Conservation (phyloP, 92 coral and sea anemone genomes). For the Heteractis magnifica region DNA sequence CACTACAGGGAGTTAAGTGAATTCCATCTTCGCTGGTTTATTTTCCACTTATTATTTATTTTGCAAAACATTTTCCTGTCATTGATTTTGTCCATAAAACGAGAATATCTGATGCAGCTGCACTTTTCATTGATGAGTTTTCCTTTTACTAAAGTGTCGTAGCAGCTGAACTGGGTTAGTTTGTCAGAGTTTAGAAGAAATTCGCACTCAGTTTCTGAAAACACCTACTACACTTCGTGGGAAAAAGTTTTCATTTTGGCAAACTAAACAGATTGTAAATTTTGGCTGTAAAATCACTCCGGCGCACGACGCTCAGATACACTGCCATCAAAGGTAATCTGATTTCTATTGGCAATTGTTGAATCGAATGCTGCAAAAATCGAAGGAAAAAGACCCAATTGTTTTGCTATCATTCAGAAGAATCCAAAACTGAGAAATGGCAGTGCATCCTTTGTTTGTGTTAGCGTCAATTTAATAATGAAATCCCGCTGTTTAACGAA, state of each 20-base stretch:
- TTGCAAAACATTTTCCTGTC: neutral
- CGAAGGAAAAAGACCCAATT: neutral
- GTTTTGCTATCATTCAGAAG: neutral
- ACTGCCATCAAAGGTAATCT: too few relatives aligned
- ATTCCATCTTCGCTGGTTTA: neutral
- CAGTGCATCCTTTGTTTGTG: neutral
- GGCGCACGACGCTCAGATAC: too few relatives aligned
- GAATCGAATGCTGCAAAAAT: neutral
- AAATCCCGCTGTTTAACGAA: slow-evolving; percentile 25
- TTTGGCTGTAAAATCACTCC: too few relatives aligned
- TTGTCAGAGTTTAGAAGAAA: too few relatives aligned
- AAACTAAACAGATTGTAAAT: neutral
- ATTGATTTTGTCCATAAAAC: neutral
- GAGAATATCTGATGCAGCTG: neutral
- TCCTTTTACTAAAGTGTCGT: too few relatives aligned
- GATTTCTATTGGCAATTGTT: neutral
- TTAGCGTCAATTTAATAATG: slow-evolving; percentile 2
- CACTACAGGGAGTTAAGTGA: slow-evolving; percentile 13
- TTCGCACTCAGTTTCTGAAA: too few relatives aligned
- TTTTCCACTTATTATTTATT: neutral
- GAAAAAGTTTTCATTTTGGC: neutral
- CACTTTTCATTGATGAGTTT: too few relatives aligned
- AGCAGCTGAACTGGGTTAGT: too few relatives aligned
- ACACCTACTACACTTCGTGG: too few relatives aligned
- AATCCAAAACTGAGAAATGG: neutral